Evolutionary conservation across 2,888 invertebrate species (phyloP), one percentile per base, ranked within the genome.

Genomic region (Phortica okadai): DNA sequence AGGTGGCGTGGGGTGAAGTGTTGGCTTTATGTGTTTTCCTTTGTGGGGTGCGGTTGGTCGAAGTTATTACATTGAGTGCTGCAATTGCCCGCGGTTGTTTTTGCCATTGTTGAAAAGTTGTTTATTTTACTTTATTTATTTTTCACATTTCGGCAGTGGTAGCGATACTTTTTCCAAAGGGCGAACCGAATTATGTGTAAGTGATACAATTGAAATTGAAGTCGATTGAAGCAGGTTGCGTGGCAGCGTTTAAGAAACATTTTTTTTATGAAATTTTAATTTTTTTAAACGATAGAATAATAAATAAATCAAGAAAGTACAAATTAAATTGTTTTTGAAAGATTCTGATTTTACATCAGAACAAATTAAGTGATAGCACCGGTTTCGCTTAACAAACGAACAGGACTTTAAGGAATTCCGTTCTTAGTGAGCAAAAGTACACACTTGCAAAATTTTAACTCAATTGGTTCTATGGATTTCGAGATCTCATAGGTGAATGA

Each of bases 31-130:
- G 50, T 50, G 1, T 50, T 50, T 2, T 8, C 0, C 33, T 33
- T 16, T 56, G n/a, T 62, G 62, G 62, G 16, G 16, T 62, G 6
- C 21, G 62, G 8, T 62, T 25, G 62, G 69, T 69, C 69, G 45
- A 69, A 69, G 45, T 69, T 69, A 69, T 69, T 69, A 69, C 21
- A 45, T 45, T 69, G 41, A 69, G 69, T 69, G 69, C 69, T 69
- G 45, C 69, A 16, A 50, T 69, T 69, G 69, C 69, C 45, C 25
- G 62, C 7, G 62, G 62, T 10, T 62, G 16, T 62, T 62, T 16
- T 62, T 62, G 50, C 50, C 50, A 50, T 50, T 41, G 41, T 64
- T 5, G 14, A 14, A 64, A 64, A 64, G 64, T 64, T 64, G 41
- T 64, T 64, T 64, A 41, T 64, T 33, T 33, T 64, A 25, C 33